phyloP scores from a whole-genome alignment of 2,888 invertebrate species.

The Drosophila melanosoma region DNA sequence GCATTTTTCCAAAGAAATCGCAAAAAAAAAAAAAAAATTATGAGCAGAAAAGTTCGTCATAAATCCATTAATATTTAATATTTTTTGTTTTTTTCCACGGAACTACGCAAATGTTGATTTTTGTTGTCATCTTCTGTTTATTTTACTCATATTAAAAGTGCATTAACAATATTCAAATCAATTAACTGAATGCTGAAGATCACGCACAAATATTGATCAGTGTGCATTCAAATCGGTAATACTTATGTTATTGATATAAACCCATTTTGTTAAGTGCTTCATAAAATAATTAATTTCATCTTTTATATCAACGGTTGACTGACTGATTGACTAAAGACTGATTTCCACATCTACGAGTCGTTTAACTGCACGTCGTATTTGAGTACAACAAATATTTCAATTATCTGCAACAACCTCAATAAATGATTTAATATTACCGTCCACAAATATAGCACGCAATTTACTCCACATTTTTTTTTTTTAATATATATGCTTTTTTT shows the following conservation, averaged over 20 bases:
- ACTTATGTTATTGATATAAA: background rate
- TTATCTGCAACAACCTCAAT: slow-evolving; percentile 63
- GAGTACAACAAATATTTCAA: slow-evolving; percentile 25
- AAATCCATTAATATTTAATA: background rate
- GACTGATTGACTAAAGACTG: slow-evolving; percentile 8
- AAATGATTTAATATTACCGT: slow-evolving; percentile 43
- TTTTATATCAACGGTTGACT: slow-evolving; percentile 10
- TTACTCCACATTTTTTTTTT: slow-evolving; percentile 60
- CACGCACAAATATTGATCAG: background rate
- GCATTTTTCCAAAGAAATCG: background rate
- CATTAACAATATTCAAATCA: slow-evolving; percentile 1
- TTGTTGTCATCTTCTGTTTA: slow-evolving; percentile 40
- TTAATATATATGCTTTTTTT: slow-evolving; percentile 2
- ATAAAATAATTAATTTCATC: background rate
- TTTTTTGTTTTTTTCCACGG: slow-evolving; percentile 12
- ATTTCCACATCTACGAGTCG: background rate
- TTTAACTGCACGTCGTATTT: slow-evolving; percentile 4
- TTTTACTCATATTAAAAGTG: slow-evolving; percentile 33
- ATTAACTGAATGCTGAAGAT: slow-evolving; percentile 26
- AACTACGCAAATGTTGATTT: slow-evolving; percentile 42
- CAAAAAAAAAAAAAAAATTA: background rate
- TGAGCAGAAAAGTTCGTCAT: slow-evolving; percentile 8
- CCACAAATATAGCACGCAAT: slow-evolving; percentile 67
- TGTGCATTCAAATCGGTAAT: background rate
- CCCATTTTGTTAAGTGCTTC: background rate